Base-by-base conservation (phyloP, 2,113 vertebrate genomes). In the Copsychus sechellarum region DNA sequence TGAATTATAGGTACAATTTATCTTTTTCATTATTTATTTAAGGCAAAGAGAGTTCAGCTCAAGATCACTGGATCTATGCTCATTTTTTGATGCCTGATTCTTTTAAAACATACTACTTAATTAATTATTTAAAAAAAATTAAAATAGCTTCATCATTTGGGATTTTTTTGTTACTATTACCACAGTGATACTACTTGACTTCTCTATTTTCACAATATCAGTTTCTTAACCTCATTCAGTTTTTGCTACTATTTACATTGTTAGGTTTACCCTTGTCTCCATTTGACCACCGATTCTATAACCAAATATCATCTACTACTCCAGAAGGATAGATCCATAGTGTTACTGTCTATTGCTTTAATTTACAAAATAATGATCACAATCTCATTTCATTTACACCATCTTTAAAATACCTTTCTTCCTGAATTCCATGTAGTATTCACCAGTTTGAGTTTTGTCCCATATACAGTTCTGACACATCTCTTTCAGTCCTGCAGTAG, bases 1-100 rank as follows among this genome's bases (percentile, higher is more conserved):
- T 43, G 19, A 85, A 50, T 36, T 79, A 54, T 4, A 47, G 15
- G 23, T n/a, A 26, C 0, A 0, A 36, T 56, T 22, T 26, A 26
- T 70, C 15, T 53, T 69, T 84, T 43, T 84, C 8, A 14, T 62
- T 4, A 42, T 83, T 43, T 20, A 17, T 64, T 76, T 45, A 56
- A 81, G 21, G 19, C 2, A 3, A 81, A 72, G 12, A 31, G 42
- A 40, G 2, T n/a, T 77, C 24, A 33, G 21, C 57, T 82, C 43
- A 56, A 42, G 29, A 60, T 50, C 3, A 11, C 7, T 73, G 36
- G 7, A 22, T 81, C 22, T 19, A 20, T 38, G 57, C 18, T 25
- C 36, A n/a, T 43, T 45, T 88, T 84, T 73, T 0, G 2, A 14
- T 47, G 6, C 5, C 14, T 51, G 9, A 2, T 5, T 76, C 12